These are phyloP conservation scores for Hyaena hyaena DNA, from an alignment of 2,113 vertebrate genomes.

Conservation along the genomic window DNA sequence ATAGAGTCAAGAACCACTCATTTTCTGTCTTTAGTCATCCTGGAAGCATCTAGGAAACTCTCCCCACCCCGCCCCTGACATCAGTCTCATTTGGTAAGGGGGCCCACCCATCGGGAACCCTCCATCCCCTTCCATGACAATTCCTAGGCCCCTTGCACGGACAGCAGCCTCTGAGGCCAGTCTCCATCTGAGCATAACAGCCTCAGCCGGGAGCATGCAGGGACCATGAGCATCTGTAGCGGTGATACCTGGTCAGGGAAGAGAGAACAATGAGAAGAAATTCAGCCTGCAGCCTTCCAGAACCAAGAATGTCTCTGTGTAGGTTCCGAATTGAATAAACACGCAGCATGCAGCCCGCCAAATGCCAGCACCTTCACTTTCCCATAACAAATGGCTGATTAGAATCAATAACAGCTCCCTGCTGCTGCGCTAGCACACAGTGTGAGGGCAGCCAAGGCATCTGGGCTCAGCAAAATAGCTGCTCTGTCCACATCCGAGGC, in stretches of 20 bases:
- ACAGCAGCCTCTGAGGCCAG: neutral
- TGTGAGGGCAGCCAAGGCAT: rapidly evolving
- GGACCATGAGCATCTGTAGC: neutral
- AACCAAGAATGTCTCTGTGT: neutral
- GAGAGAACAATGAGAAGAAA: neutral
- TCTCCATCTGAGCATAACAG: neutral
- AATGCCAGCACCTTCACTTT: slow-evolving; percentile 54
- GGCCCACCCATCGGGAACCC: rapidly evolving
- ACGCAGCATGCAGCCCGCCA: neutral
- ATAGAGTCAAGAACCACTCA: rapidly evolving
- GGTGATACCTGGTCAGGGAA: neutral
- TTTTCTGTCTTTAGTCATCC: neutral
- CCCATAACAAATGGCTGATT: slow-evolving; percentile 48
- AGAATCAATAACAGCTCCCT: slow-evolving; percentile 11
- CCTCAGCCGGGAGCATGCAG: rapidly evolving
- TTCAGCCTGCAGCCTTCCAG: neutral
- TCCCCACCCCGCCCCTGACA: rapidly evolving
- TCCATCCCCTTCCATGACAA: rapidly evolving
- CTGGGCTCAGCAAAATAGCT: neutral
- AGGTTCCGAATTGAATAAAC: neutral
- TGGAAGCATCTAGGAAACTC: neutral
- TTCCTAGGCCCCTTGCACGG: rapidly evolving
- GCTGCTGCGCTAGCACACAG: rapidly evolving
- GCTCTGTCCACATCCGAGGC: rapidly evolving
- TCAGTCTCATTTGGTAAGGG: neutral